phyloP scores from a whole-genome alignment of 2,113 vertebrate genomes.

The Psittacus erithacus region DNA sequence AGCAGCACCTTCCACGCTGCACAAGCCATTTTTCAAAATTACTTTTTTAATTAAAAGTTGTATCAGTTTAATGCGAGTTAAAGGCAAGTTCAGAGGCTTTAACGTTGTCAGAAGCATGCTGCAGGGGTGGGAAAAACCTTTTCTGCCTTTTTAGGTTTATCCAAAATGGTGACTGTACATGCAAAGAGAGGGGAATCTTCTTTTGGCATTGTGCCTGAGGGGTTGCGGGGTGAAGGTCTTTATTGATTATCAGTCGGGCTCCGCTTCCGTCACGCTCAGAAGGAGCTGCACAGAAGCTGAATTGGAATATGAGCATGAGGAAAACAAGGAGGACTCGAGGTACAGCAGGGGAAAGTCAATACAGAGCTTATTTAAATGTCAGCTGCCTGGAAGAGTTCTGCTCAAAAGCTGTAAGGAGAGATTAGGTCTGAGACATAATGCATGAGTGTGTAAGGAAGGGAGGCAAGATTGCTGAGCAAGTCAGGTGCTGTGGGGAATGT shows the following conservation, averaged over 20 bases:
- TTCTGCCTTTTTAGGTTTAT: not conserved
- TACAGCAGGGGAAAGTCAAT: constrained; percentile 52
- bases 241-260: constrained; percentile 33
- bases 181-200: not conserved
- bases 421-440: constrained; percentile 21
- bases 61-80: constrained; percentile 51
- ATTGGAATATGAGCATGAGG: constrained; percentile 33
- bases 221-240: not conserved
- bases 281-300: constrained; percentile 30
- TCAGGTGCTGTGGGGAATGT: constrained; percentile 1
- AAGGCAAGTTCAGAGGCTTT: constrained; percentile 40
- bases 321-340: constrained; percentile 50
- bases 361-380: constrained; percentile 68
- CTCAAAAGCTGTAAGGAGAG: constrained; percentile 19
- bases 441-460: not conserved
- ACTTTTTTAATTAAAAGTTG: constrained; percentile 74
- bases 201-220: not conserved
- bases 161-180: not conserved
- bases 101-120: not conserved
- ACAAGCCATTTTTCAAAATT: constrained; percentile 67
- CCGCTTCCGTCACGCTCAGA: not conserved
- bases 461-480: constrained; percentile 23
- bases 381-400: constrained; percentile 59
- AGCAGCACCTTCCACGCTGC: constrained; percentile 25
- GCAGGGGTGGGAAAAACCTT: not conserved